These are phyloP conservation scores for Limnephilus auricula DNA, from an alignment of 2,888 invertebrate genomes.

Conservation along the genomic window DNA sequence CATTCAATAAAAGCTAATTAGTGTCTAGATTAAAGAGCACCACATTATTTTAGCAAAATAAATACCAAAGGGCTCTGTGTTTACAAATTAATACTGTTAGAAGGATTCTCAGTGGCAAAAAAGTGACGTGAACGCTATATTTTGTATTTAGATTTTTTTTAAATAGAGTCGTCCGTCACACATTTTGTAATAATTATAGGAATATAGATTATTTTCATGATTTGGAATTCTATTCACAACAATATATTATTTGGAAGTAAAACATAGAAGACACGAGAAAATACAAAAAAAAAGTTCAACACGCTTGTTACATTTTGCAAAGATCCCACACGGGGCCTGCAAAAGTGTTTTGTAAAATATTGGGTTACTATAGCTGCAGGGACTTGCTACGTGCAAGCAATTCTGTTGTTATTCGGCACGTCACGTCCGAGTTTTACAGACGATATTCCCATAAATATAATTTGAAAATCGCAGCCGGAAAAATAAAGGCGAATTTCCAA, in stretches of 20 bases:
- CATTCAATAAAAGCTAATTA: no score
- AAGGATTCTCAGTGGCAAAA: no score
- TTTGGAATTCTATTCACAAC: neutral
- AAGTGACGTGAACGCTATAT: no score
- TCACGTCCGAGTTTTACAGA: conserved; percentile 64
- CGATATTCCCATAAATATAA: conserved; percentile 66
- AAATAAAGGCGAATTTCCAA: conserved; percentile 51
- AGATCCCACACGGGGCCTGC: conserved; percentile 43
- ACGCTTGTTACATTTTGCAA: conserved; percentile 47
- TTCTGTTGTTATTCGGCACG: conserved; percentile 54
- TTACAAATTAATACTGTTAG: no score
- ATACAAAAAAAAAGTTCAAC: conserved; percentile 47
- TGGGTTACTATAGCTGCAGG: conserved; percentile 48
- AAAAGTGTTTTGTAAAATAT: conserved; percentile 58
- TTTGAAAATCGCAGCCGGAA: conserved; percentile 65
- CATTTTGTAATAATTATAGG: neutral
- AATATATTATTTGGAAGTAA: neutral
- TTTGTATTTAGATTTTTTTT: no score
- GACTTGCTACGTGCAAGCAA: conserved; percentile 62
- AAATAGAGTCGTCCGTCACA: no score
- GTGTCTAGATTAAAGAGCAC: no score
- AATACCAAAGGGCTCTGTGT: no score
- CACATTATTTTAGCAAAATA: no score
- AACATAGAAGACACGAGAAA: neutral
- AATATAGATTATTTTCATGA: neutral